Evolutionary conservation across 2,888 invertebrate genomes (phyloP), one percentile per base, ranked within the genome.

Genomic region (Meganola albula): DNA sequence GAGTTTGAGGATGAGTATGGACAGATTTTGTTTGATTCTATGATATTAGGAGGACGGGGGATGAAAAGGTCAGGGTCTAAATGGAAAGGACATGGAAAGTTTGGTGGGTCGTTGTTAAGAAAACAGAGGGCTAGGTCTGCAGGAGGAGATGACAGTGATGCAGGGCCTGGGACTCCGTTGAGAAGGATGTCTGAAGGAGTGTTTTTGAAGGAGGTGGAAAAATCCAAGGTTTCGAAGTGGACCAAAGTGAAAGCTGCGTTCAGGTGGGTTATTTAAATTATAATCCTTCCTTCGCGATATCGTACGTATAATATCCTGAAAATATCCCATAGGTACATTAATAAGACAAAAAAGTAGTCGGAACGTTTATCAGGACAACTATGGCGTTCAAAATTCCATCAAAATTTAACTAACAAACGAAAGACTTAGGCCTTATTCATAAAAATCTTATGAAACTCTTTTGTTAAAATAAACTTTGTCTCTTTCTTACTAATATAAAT

Each of bases 181-280:
- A 64, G 85, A 40, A 68, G 77, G 44, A 71, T 72, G 30, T 84
- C 79, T 5, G 86, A 79, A 38, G 79, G 78, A 1, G 52, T 84
- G 2, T 80, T 78, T 27, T 48, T 64, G 26, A 85, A 84, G 34
- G 82, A 83, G 48, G 77, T 83, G 0, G 86, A 86, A 10, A 86
- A 84, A 34, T 86, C 90, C 0, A 92, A 92, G 60, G 90, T 92
- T 27, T 94, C 95, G 0, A 95, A 95, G 63, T 96, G 95, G 95
- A 94, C 94, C 0, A 91, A 92, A 75, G 95, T 96, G 6, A 96
- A 95, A 71, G 94, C 94, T 25, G 95, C 95, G 8, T 93, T 95
- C 58, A 93, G 92, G 71, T 94, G 89, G 2, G 20, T 20, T 7
- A 5, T 20, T 5, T n/a, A n/a, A n/a, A n/a, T n/a, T n/a, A n/a